phyloP scores from a whole-genome alignment of 1,140 invertebrate genomes.

The Nebria ingens region DNA sequence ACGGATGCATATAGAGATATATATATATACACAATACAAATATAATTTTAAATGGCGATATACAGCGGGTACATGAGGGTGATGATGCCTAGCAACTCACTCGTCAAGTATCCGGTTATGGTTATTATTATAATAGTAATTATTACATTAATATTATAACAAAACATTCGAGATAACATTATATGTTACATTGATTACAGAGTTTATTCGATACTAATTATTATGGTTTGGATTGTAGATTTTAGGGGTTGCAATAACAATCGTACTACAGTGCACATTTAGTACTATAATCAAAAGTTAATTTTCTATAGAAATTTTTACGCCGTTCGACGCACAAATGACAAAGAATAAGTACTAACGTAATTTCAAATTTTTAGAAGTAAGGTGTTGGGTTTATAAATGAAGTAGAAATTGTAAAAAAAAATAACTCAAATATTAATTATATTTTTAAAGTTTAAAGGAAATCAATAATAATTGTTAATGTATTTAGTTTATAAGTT shows the following conservation, averaged over 20 bases:
- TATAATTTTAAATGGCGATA: background rate
- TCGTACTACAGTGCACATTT: background rate
- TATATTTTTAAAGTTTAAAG: background rate
- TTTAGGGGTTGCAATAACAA: slow-evolving; percentile 9
- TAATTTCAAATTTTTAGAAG: background rate
- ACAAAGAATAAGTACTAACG: slow-evolving; percentile 7
- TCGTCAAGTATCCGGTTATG: background rate
- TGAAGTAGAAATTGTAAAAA: background rate
- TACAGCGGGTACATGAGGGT: too few relatives aligned
- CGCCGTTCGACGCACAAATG: slow-evolving; percentile 7
- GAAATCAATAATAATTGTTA: background rate
- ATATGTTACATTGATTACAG: background rate
- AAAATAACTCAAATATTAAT: background rate
- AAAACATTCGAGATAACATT: background rate
- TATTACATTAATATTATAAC: background rate
- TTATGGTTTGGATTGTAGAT: slow-evolving; percentile 6
- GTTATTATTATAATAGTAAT: slow-evolving; percentile 1
- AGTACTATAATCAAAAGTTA: slow-evolving; percentile 1
- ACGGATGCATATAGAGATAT: background rate
- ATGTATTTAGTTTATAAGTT: background rate
- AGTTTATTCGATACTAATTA: background rate
- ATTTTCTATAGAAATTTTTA: background rate
- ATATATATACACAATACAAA: background rate
- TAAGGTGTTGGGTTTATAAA: slow-evolving; percentile 8
- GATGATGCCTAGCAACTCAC: too few relatives aligned